Evolutionary conservation across 2,797 vertebrate species (phyloP).

Genomic region (Echiichthys vipera): DNA sequence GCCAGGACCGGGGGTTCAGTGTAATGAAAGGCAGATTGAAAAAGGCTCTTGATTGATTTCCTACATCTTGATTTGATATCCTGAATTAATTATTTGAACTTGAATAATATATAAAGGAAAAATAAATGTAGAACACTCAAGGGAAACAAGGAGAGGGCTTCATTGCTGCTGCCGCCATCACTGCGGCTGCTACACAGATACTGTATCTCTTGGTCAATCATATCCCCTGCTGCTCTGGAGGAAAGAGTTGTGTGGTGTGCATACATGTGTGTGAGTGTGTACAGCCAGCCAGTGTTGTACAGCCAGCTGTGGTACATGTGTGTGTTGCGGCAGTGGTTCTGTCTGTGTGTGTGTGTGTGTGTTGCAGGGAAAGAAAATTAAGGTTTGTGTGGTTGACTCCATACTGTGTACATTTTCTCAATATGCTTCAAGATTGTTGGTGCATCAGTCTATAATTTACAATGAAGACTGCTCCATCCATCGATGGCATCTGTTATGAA

Average conservation of each 20-base stretch:
- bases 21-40: constrained; percentile 85
- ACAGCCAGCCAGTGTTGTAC: constrained; percentile 3
- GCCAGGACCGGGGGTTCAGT: constrained; percentile 69
- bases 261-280: constrained; percentile 7
- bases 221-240: constrained; percentile 57
- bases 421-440: not conserved
- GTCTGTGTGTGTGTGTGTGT: constrained; percentile 18
- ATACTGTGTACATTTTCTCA: not conserved
- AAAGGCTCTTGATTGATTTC: constrained; percentile 86
- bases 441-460: not conserved
- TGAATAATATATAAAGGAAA: constrained; percentile 89
- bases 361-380: constrained; percentile 10
- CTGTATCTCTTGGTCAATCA: constrained; percentile 77
- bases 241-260: constrained; percentile 21
- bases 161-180: constrained; percentile 46
- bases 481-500: not conserved
- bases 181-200: constrained; percentile 55
- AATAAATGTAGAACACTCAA: constrained; percentile 85
- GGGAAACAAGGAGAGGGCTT: constrained; percentile 76
- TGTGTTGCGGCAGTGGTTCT: constrained; percentile 13
- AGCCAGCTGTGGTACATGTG: constrained; percentile 45
- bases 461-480: not conserved
- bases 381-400: constrained; percentile 13
- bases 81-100: constrained; percentile 90
- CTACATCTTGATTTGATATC: constrained; percentile 91